Conservation (phyloP, 2,888 invertebrate species). For the Baccha elongata region DNA sequence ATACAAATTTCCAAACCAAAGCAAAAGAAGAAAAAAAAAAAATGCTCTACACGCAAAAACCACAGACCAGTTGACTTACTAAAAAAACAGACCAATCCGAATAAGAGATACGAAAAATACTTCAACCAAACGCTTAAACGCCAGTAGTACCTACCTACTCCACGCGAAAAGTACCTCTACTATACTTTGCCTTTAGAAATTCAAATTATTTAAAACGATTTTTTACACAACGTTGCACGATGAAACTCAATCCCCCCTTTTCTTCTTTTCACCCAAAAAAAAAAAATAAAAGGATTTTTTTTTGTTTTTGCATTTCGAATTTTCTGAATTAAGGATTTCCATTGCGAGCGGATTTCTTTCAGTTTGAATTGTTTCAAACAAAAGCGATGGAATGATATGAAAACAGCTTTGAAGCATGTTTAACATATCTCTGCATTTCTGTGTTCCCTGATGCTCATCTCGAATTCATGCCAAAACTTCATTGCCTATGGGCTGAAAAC, state of each 20-base stretch:
- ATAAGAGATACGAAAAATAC: neutral
- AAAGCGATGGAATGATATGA: constrained; percentile 31
- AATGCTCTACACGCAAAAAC: too few relatives aligned
- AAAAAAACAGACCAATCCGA: neutral
- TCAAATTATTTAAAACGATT: constrained; percentile 30
- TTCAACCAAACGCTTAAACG: neutral
- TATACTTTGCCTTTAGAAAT: neutral
- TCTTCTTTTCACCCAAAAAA: too few relatives aligned
- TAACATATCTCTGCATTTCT: constrained; percentile 37
- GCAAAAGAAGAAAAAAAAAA: too few relatives aligned
- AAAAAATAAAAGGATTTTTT: constrained; percentile 43
- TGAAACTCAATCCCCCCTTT: neutral
- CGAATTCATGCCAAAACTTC: constrained; percentile 31
- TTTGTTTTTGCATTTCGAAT: constrained; percentile 29
- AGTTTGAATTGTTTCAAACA: constrained; percentile 38
- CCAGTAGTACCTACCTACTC: too few relatives aligned
- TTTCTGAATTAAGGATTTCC: constrained; percentile 45
- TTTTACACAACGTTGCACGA: neutral
- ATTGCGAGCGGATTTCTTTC: constrained; percentile 29
- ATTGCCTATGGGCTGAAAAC: constrained; percentile 29
- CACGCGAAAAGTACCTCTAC: too few relatives aligned
- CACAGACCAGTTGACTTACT: neutral
- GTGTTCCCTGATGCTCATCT: constrained; percentile 2
- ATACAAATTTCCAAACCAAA: neutral
- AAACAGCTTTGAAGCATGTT: constrained; percentile 43